phyloP scores from a whole-genome alignment of 2,113 vertebrate species.

The Eolophus roseicapilla region DNA sequence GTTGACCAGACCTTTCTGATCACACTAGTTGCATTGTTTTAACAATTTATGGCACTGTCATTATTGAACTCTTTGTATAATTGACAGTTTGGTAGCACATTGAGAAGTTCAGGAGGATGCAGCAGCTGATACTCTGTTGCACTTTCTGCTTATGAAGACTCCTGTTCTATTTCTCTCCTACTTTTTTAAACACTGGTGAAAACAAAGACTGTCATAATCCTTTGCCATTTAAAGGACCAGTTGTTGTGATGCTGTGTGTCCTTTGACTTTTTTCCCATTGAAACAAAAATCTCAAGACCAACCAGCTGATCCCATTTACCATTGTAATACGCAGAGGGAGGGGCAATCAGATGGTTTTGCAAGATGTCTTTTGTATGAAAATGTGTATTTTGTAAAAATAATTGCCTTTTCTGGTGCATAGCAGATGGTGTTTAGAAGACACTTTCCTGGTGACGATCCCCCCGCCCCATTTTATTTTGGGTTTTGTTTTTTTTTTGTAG shows the following conservation, averaged over 20 bases:
- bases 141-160: conserved; percentile 26
- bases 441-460: conserved; percentile 51
- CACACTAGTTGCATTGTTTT: conserved; percentile 6
- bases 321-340: conserved; percentile 62
- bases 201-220: conserved; percentile 35
- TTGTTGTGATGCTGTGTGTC: conserved; percentile 51
- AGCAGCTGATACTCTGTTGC: background rate
- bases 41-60: conserved; percentile 5
- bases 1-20: conserved; percentile 32
- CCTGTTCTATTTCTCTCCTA: conserved; percentile 14
- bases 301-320: conserved; percentile 52
- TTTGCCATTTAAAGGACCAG: conserved; percentile 57
- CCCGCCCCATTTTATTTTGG: background rate
- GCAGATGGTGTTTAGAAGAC: conserved; percentile 52
- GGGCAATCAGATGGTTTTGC: conserved; percentile 64
- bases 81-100: conserved; percentile 23
- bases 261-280: conserved; percentile 35
- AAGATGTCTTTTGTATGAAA: conserved; percentile 78
- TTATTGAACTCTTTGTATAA: conserved; percentile 3
- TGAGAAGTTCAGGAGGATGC: conserved; percentile 39
- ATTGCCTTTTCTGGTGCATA: conserved; percentile 67
- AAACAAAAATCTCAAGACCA: conserved; percentile 15
- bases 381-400: conserved; percentile 75
- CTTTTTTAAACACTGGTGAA: conserved; percentile 64
- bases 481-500: background rate